These are phyloP conservation scores for Darevskia nairensis DNA, from an alignment of 2,797 vertebrate species.

Conservation along the genomic window DNA sequence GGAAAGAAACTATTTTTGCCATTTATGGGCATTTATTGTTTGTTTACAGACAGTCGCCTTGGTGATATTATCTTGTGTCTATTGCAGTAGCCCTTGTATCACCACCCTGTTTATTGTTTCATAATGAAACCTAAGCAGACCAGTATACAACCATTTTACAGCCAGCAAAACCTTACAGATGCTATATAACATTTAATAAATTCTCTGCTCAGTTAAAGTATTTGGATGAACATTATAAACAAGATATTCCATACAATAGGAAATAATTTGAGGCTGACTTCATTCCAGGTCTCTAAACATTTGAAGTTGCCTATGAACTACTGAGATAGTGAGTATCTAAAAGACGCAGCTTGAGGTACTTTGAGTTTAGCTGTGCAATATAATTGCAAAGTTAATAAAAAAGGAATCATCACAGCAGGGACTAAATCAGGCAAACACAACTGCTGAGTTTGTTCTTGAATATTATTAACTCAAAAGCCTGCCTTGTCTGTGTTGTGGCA, in stretches of 20 bases:
- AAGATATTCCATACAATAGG: constrained; percentile 16
- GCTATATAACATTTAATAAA: constrained; percentile 43
- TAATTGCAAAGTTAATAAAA: constrained; percentile 79
- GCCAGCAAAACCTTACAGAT: background rate
- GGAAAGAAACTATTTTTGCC: too few relatives aligned
- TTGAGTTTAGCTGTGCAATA: constrained; percentile 66
- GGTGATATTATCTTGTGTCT: too few relatives aligned
- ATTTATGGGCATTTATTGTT: too few relatives aligned
- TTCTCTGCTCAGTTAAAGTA: constrained; percentile 50
- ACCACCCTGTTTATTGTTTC: too few relatives aligned
- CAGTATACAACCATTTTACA: too few relatives aligned
- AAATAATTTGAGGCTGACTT: constrained; percentile 32
- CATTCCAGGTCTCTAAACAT: constrained; percentile 55
- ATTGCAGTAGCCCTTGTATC: too few relatives aligned
- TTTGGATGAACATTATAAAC: constrained; percentile 22
- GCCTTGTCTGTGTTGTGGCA: constrained; percentile 53
- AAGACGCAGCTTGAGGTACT: constrained; percentile 72
- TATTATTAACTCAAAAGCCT: constrained; percentile 74
- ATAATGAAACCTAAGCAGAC: too few relatives aligned
- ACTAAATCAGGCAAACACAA: constrained; percentile 73
- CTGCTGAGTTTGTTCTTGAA: constrained; percentile 73
- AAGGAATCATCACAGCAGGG: constrained; percentile 74
- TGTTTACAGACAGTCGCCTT: too few relatives aligned
- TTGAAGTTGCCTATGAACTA: constrained; percentile 68
- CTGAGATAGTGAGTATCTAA: constrained; percentile 63